Base-by-base conservation (phyloP, 1,140 invertebrate genomes). In the Hyposmocoma kahamanoa region DNA sequence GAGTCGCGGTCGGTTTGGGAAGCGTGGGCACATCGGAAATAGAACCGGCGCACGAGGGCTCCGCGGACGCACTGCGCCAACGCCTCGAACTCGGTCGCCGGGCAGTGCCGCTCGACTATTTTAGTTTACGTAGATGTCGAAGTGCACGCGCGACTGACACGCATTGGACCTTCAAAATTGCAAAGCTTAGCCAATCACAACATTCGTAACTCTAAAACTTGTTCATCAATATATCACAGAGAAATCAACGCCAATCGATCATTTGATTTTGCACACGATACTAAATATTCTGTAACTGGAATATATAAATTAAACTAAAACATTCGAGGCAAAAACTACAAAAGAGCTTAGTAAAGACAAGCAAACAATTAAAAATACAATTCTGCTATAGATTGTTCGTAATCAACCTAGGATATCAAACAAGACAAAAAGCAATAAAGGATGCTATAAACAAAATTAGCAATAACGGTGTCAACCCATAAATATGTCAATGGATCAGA, bases 91-190 rank as follows among this genome's bases (percentile, higher is more conserved):
- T 82, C 80, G 76, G 78, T 81, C 75, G 71, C 67, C 42, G 52
- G 49, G 38, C 47, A 46, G 36, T 53, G 60, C 54, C 67, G 77
- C 73, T 72, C 56, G 69, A 83, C 75, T 81, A 79, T 81, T 84
- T 83, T 83, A 41, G 83, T 79, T 81, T 76, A 72, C 71, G 72
- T 77, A 81, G 72, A 80, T 75, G 76, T 79, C 76, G 77, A 84
- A 81, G 76, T 84, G 72, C 76, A 81, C 59, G 56, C 62, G 55
- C 47, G 49, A 67, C 47, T 64, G 62, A 69, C 62, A 65, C 60
- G 56, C 32, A 52, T 51, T 60, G 63, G 77, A 81, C 76, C 78
- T 82, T 82, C 78, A 72, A 65, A 53, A 56, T 9, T 36, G 47
- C 30, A 36, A 54, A 38, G 21, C 48, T n/a, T n/a, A 38, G 42